Conservation (phyloP, 53 echinoderm and acorn worm genomes). For the Astropecten irregularis region DNA sequence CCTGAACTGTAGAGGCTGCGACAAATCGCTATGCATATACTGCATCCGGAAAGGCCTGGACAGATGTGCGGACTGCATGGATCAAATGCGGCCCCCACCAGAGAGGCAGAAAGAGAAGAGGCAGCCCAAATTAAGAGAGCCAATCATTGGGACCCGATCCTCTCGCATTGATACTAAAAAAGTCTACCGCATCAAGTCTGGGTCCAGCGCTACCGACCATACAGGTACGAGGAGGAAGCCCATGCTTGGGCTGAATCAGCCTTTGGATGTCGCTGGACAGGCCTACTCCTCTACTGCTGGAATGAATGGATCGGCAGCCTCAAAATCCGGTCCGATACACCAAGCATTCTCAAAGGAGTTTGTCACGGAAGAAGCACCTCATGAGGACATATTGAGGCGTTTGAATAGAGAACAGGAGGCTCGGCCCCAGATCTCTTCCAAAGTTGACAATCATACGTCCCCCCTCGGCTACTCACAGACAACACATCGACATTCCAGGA, state of each 20-base stretch:
- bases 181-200: conserved; percentile 24
- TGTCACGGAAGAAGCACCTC: conserved; percentile 47
- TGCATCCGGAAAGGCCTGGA: conserved; percentile 10
- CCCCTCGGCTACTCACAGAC: background rate
- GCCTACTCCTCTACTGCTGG: background rate
- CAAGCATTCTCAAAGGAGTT: conserved; percentile 35
- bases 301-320: background rate
- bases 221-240: conserved; percentile 13
- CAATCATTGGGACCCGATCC: conserved; percentile 12
- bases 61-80: background rate
- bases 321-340: background rate
- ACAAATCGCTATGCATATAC: background rate
- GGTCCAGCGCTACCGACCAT: background rate
- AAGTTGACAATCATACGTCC: background rate
- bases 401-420: background rate
- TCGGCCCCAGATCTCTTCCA: background rate
- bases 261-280: background rate
- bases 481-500: background rate
- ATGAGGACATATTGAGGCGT: conserved; percentile 18
- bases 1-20: conserved; percentile 1
- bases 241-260: conserved; percentile 10
- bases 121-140: conserved; percentile 29
- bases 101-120: background rate
- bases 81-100: background rate
- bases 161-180: conserved; percentile 12